Evolutionary conservation across 2,113 vertebrate genomes (phyloP).

Genomic region (Phaethornis superciliosus): DNA sequence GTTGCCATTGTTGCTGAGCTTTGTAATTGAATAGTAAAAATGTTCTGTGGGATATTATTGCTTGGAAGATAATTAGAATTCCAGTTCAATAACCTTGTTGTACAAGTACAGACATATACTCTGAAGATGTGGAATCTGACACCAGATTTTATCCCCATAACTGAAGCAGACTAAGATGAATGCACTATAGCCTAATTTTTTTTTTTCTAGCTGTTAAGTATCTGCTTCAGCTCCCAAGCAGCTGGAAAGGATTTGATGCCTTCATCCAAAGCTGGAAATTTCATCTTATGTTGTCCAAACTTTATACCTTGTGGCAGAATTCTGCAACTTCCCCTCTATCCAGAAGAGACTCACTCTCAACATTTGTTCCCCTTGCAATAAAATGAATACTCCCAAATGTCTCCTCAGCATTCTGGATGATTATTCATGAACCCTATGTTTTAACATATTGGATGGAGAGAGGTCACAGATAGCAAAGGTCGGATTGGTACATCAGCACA

Average conservation of each 20-base stretch:
- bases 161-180: background rate
- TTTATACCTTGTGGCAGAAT: background rate
- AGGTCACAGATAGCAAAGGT: background rate
- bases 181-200: background rate
- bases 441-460: background rate
- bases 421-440: background rate
- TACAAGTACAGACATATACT: background rate
- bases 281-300: background rate
- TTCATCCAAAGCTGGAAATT: background rate
- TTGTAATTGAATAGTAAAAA: constrained; percentile 10
- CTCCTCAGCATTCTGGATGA: background rate
- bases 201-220: background rate
- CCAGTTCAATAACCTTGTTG: constrained; percentile 24
- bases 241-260: background rate
- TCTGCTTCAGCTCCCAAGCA: background rate
- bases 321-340: background rate
- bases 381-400: background rate
- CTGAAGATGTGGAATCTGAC: background rate
- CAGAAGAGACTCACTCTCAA: background rate
- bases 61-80: constrained; percentile 22
- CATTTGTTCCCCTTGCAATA: background rate
- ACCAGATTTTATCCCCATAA: constrained; percentile 8
- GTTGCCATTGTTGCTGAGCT: background rate
- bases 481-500: background rate
- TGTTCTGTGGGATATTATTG: background rate